A percentile compares a stretch with the other conserved stretches of the same genome.
Evolutionary conservation across 2,888 invertebrate species (phyloP).

Genomic region (Halocaridina rubra): DNA sequence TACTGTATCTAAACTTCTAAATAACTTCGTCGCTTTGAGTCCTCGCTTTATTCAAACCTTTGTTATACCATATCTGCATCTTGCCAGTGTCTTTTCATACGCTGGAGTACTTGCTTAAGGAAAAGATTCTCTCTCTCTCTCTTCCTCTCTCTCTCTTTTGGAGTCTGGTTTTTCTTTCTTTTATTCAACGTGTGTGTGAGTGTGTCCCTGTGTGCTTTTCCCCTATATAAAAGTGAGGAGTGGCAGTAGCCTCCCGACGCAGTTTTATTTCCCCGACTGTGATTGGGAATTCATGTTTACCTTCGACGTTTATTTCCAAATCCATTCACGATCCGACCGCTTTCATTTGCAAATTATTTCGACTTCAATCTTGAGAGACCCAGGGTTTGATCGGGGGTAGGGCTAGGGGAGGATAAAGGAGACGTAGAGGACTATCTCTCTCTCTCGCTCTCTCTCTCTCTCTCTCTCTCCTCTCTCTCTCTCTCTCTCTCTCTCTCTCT

Average conservation of each 20-base stretch:
- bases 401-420: background rate
- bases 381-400: constrained; percentile 21
- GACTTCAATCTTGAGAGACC: constrained; percentile 56
- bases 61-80: too few relatives aligned
- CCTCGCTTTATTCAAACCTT: too few relatives aligned
- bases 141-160: too few relatives aligned
- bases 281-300: constrained; percentile 57
- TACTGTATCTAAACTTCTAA: too few relatives aligned
- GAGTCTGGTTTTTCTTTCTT: too few relatives aligned
- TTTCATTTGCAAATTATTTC: constrained; percentile 60
- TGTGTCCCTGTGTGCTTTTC: too few relatives aligned
- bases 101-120: too few relatives aligned
- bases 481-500: background rate
- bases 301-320: constrained; percentile 54
- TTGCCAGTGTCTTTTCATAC: too few relatives aligned
- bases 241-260: constrained; percentile 21
- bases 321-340: constrained; percentile 56
- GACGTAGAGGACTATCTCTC: background rate
- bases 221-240: background rate
- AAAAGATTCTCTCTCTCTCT: too few relatives aligned
- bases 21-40: too few relatives aligned
- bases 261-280: constrained; percentile 45
- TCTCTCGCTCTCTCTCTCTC: background rate
- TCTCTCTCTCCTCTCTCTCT: background rate
- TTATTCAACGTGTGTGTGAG: too few relatives aligned